These are phyloP conservation scores for Nannoperca obscura DNA, from an alignment of 2,797 vertebrate genomes.

Conservation along the genomic window DNA sequence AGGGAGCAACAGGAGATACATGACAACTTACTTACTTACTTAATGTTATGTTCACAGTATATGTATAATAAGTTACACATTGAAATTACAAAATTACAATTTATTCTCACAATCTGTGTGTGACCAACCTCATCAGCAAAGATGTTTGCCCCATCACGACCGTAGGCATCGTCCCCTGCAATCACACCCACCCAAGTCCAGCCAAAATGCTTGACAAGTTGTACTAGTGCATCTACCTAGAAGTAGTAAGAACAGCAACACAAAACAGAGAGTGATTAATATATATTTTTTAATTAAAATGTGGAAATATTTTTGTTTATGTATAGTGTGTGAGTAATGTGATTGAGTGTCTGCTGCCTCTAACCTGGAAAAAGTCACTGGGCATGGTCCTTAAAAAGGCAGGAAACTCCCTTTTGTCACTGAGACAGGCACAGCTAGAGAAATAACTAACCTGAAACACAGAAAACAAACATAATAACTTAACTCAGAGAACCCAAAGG, in stretches of 20 bases:
- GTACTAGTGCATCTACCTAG: constrained; percentile 84
- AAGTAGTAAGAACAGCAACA: not conserved
- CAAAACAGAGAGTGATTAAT: not conserved
- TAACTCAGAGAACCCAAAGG: not conserved
- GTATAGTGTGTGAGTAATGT: not conserved
- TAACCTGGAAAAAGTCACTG: constrained; percentile 87
- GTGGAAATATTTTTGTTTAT: not conserved
- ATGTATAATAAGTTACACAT: not conserved
- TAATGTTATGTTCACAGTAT: not conserved
- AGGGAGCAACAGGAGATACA: constrained; percentile 9
- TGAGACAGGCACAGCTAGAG: constrained; percentile 88
- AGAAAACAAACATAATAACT: no score
- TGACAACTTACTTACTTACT: not conserved
- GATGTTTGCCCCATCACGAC: constrained; percentile 83
- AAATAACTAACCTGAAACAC: constrained; percentile 85
- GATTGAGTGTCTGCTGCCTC: not conserved
- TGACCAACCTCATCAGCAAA: constrained; percentile 78
- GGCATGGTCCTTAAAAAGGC: constrained; percentile 88
- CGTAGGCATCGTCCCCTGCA: constrained; percentile 87
- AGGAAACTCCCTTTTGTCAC: constrained; percentile 85
- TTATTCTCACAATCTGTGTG: not conserved
- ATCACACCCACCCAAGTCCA: constrained; percentile 89
- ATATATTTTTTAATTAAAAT: not conserved
- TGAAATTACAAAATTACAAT: not conserved
- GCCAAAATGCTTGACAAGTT: constrained; percentile 85